Evolutionary conservation across 2,113 vertebrate genomes (phyloP), one percentile per base, ranked within the genome.

Genomic region (Cyprinodon brontotheroides): DNA sequence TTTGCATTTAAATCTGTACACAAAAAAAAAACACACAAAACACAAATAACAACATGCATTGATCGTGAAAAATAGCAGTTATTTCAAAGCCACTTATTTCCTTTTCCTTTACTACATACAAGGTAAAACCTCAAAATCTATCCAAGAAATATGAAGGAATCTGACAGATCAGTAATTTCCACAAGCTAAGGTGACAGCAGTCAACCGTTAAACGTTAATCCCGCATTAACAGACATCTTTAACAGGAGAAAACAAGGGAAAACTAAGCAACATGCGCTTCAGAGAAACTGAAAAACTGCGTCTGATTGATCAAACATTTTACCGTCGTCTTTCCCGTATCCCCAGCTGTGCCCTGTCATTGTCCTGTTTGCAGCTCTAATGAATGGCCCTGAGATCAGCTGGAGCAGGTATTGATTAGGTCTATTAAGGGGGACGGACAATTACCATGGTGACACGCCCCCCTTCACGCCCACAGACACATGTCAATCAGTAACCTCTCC

Each of bases 251-350:
- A 13, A 45, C 72, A 65, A 39, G 64, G 29, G 29, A 29, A 29
- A 29, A 29, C 29, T 29, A 29, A 22, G 57, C 41, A 73, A 4
- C 20, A 37, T 3, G 40, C 29, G 4, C 29, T 29, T 45, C 11
- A 12, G 41, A 2, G 4, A 20, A 13, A 10, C 20, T 15, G 20
- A 68, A 8, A 37, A 48, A 37, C 22, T 9, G n/a, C 10, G 65
- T 4, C 40, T 8, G 39, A 22, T 79, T 72, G 43, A 38, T 74
- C 6, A 29, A 4, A 20, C 12, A 37, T 65, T 96, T 95, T 95
- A 99, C 98, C 98, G 88, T 98, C 94, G 81, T 96, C 93, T 83
- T 95, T 94, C 75, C 96, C 96, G 74, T 99, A 99, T 83, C 97
- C 97, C 98, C 97, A 99, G 80, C 82, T 93, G 65, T 95, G 92